Conservation (phyloP, 2,888 invertebrate genomes). For the Spisula solida region DNA sequence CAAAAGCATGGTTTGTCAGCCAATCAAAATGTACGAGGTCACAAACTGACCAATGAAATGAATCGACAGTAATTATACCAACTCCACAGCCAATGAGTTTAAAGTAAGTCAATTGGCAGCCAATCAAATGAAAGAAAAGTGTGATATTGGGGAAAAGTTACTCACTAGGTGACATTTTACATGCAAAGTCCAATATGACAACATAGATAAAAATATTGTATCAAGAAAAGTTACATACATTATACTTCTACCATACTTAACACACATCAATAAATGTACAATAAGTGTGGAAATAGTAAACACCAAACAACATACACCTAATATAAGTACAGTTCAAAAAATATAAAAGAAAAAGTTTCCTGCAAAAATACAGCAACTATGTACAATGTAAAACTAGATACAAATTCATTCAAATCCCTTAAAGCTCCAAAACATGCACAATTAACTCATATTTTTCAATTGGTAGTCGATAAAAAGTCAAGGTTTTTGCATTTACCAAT, state of each 20-base stretch:
- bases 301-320: conserved; percentile 8
- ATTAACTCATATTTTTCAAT: too few species aligned
- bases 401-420: too few species aligned
- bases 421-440: too few species aligned
- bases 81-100: conserved; percentile 43
- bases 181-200: conserved; percentile 1
- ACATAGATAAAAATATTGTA: conserved; percentile 12
- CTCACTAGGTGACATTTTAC: conserved; percentile 29
- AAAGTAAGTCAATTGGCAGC: conserved; percentile 36
- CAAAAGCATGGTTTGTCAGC: conserved; percentile 69
- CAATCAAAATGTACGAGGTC: conserved; percentile 74
- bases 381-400: too few species aligned
- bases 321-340: neutral
- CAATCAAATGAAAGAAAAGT: conserved; percentile 59
- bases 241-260: neutral
- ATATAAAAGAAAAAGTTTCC: neutral
- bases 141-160: conserved; percentile 24
- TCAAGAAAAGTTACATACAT: neutral
- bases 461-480: too few species aligned
- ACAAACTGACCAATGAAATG: conserved; percentile 49
- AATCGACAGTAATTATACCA: conserved; percentile 41
- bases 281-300: neutral
- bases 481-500: too few species aligned
- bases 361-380: conserved; percentile 20
- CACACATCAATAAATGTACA: neutral